These are phyloP conservation scores for Dicyema japonicum DNA, from an alignment of 1,140 invertebrate genomes.

Conservation along the genomic window DNA sequence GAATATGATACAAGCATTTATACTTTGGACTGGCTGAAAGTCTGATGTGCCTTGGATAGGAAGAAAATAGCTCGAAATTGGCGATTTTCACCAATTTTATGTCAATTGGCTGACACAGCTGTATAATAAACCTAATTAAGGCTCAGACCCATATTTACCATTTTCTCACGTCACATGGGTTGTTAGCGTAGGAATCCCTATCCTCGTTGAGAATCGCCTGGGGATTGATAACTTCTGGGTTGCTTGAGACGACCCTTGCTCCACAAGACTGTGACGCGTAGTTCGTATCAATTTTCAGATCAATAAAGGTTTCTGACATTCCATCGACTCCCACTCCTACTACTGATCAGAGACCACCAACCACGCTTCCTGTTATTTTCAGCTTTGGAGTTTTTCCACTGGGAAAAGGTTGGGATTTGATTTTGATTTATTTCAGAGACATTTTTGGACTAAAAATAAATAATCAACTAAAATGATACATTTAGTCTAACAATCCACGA, in stretches of 20 bases:
- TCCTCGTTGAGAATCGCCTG: slow-evolving; percentile 43
- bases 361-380: too few relatives aligned
- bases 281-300: too few relatives aligned
- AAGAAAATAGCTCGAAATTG: slow-evolving; percentile 89
- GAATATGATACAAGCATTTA: slow-evolving; percentile 1
- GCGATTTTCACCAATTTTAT: slow-evolving; percentile 47
- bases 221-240: slow-evolving; percentile 51
- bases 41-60: slow-evolving; percentile 52
- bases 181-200: slow-evolving; percentile 82
- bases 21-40: slow-evolving; percentile 38
- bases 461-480: too few relatives aligned
- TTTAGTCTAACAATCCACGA: too few relatives aligned
- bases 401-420: too few relatives aligned
- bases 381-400: too few relatives aligned
- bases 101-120: slow-evolving; percentile 80
- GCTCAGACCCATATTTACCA: slow-evolving; percentile 26
- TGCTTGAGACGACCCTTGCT: slow-evolving; percentile 62
- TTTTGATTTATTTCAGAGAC: too few relatives aligned
- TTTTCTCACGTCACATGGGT: slow-evolving; percentile 43
- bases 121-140: slow-evolving; percentile 55
- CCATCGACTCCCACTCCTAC: too few relatives aligned
- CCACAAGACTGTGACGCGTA: slow-evolving; percentile 65
- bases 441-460: too few relatives aligned
- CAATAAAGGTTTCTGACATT: too few relatives aligned
- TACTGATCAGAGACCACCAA: too few relatives aligned